phyloP scores from a whole-genome alignment of 2,888 invertebrate genomes.

The Cephus sareptanus region DNA sequence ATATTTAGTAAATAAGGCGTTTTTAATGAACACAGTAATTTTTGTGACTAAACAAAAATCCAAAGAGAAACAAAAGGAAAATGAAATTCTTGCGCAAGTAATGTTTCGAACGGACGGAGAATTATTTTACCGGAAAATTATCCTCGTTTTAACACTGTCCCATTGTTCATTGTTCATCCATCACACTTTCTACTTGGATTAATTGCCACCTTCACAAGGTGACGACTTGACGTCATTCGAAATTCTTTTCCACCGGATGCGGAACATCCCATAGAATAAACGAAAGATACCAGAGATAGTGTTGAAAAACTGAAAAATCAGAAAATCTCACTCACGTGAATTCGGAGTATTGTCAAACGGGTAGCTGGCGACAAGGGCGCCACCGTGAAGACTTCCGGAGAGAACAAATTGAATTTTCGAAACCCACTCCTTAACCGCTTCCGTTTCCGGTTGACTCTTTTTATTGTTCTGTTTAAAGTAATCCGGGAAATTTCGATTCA shows the following conservation, averaged over 20 bases:
- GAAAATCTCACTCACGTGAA: constrained; percentile 78
- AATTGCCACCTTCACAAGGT: constrained; percentile 10
- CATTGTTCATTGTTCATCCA: constrained; percentile 15
- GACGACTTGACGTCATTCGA: neutral
- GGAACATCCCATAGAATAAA: neutral
- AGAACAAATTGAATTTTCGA: constrained; percentile 92
- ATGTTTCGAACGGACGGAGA: neutral
- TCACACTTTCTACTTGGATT: constrained; percentile 22
- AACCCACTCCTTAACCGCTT: constrained; percentile 94
- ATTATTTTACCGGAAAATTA: constrained; percentile 18
- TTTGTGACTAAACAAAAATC: neutral
- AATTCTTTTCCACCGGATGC: neutral
- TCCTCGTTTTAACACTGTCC: constrained; percentile 13
- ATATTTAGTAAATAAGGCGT: neutral
- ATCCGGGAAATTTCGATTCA: constrained; percentile 97
- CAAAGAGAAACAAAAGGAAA: neutral
- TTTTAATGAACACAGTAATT: neutral
- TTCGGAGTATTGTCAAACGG: constrained; percentile 96
- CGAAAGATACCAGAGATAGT: neutral
- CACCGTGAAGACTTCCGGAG: constrained; percentile 95
- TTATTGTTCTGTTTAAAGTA: constrained; percentile 91
- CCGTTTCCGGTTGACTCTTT: constrained; percentile 93
- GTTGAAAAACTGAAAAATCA: neutral
- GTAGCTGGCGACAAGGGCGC: constrained; percentile 95
- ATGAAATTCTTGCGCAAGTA: neutral